Percentiles rank a stretch among this genome's conserved stretches.
Conservation (phyloP, 2,797 vertebrate genomes). For the Manis pentadactyla region DNA sequence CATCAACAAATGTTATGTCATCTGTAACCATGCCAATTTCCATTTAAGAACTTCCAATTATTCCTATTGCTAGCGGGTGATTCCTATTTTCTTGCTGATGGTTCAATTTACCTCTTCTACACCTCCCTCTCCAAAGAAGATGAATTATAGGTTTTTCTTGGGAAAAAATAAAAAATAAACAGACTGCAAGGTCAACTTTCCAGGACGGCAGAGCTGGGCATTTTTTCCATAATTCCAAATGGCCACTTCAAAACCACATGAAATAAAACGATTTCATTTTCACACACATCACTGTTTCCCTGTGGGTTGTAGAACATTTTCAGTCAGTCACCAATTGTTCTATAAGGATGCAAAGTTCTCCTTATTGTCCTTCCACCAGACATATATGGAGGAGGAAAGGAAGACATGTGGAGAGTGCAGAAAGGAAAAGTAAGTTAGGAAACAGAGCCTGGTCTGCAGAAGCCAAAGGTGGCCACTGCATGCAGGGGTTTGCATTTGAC, state of each 20-base stretch:
- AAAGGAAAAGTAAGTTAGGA: not conserved
- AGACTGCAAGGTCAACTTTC: constrained; percentile 37
- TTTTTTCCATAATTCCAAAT: constrained; percentile 39
- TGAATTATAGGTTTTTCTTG: not conserved
- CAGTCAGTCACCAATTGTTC: not conserved
- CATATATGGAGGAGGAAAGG: not conserved
- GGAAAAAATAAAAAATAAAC: not conserved
- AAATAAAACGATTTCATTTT: constrained; percentile 48
- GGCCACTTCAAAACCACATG: constrained; percentile 33
- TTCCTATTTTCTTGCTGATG: constrained; percentile 57
- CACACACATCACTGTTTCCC: not conserved
- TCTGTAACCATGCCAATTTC: constrained; percentile 60
- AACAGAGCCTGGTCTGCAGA: not conserved
- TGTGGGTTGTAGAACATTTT: constrained; percentile 3
- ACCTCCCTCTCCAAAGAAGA: not conserved
- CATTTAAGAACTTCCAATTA: constrained; percentile 70
- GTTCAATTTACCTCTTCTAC: constrained; percentile 41
- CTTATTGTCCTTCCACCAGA: not conserved
- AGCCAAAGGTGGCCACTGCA: not conserved
- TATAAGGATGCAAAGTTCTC: not conserved
- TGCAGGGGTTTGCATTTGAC: not conserved
- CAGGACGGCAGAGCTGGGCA: not conserved
- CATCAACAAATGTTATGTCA: constrained; percentile 73
- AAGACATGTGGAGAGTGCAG: not conserved
- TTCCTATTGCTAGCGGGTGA: constrained; percentile 47